Conservation (phyloP, 1,140 invertebrate species). For the Drosophila orosa region DNA sequence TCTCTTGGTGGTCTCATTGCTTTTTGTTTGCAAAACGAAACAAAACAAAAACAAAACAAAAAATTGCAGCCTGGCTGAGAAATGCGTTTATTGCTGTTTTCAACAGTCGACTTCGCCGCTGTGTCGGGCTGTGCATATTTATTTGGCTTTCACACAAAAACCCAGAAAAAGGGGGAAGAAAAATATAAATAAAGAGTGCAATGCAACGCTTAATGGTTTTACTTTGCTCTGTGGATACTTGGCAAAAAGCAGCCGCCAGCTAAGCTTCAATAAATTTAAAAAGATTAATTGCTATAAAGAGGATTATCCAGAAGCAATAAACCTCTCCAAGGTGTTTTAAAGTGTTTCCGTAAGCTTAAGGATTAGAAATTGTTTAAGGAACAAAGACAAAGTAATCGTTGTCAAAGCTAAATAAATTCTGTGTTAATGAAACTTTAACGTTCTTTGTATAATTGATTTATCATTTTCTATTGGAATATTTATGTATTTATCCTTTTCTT, state of each 20-base stretch:
- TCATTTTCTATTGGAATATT: too few species aligned
- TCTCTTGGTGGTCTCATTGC: constrained; percentile 11
- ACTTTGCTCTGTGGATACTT: constrained; percentile 20
- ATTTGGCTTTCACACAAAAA: constrained; percentile 46
- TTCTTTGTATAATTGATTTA: background rate
- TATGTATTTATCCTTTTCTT: too few species aligned
- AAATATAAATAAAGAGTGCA: constrained; percentile 27
- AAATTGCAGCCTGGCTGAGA: constrained; percentile 59
- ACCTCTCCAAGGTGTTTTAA: constrained; percentile 9
- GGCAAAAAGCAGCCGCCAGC: constrained; percentile 18
- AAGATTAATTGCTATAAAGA: constrained; percentile 13
- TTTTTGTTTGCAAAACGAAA: constrained; percentile 51
- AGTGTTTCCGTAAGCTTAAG: too few species aligned
- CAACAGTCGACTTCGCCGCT: constrained; percentile 48
- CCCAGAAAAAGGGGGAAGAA: constrained; percentile 6
- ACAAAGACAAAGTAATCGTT: too few species aligned
- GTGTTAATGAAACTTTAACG: too few species aligned
- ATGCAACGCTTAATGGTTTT: constrained; percentile 31
- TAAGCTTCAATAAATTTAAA: constrained; percentile 17
- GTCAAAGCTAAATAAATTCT: too few species aligned
- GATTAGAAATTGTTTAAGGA: too few species aligned
- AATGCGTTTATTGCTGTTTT: constrained; percentile 76
- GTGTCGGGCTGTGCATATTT: constrained; percentile 54
- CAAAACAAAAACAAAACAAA: constrained; percentile 54
- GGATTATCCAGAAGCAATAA: constrained; percentile 2